Conservation (phyloP, 92 coral and sea anemone species). For the Phenganax subtilis region DNA sequence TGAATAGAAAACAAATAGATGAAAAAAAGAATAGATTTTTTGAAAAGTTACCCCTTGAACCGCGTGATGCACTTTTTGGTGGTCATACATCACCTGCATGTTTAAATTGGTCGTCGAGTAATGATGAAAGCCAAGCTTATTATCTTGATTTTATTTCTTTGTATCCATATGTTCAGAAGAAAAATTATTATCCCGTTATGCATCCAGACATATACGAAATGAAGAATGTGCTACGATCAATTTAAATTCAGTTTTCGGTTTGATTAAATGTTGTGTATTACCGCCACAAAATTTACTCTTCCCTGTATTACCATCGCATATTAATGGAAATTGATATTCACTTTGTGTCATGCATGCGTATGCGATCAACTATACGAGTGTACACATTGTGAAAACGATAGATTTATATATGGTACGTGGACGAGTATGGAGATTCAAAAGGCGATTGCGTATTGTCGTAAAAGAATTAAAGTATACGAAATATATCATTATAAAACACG, state of each 20-base stretch:
- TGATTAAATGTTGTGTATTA: not conserved
- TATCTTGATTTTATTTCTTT: not conserved
- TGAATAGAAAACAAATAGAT: not conserved
- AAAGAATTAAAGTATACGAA: slow-evolving; percentile 18
- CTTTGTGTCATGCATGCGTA: slow-evolving; percentile 15
- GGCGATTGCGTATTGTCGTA: slow-evolving; percentile 21
- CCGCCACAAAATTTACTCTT: slow-evolving; percentile 16
- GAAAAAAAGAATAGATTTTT: slow-evolving; percentile 1
- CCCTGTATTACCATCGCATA: slow-evolving; percentile 16
- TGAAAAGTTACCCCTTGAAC: not conserved
- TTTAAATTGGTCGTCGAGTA: not conserved
- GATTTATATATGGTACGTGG: not conserved
- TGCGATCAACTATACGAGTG: not conserved
- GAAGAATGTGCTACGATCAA: slow-evolving; percentile 12
- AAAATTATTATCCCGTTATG: not conserved
- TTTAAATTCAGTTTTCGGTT: slow-evolving; percentile 14
- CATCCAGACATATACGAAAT: not conserved
- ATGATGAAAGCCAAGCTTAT: not conserved
- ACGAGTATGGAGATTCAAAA: not conserved
- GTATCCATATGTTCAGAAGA: slow-evolving; percentile 28
- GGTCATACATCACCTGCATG: not conserved
- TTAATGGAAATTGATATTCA: not conserved
- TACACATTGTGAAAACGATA: slow-evolving; percentile 4
- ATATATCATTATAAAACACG: slow-evolving; percentile 24
- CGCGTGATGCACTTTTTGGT: not conserved